Base-by-base conservation (phyloP, 2,888 invertebrate species). In the Mimachlamys varia region DNA sequence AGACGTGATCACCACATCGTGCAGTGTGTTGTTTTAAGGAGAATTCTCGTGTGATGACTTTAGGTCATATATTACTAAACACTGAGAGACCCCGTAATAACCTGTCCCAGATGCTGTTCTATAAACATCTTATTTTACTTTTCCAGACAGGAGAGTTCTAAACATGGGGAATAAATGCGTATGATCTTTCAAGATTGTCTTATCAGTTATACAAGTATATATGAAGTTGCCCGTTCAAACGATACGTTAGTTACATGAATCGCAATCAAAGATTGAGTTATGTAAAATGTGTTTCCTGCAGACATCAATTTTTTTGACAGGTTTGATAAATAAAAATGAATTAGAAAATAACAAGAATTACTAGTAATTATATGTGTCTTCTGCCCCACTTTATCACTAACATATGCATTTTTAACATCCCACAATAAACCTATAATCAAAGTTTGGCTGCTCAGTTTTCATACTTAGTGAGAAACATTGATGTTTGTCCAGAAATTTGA, bases 91-190 rank as follows among this genome's bases (percentile, higher is more conserved):
- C 76, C 76, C 76, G 27, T 22, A 33, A 33, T 76, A 76, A 76
- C 76, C 76, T 27, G 76, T 76, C 76, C 76, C 76, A 76, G 76
- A 76, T 76, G 76, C 76, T 76, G 33, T 76, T 76, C 76, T 15
- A 76, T 76, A 76, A 76, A 76, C 76, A 76, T 76, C 76, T 76
- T 76, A 76, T 76, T 58, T 76, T 76, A 76, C 76, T 76, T 76
- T 76, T 22, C 27, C 76, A 76, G 76, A 76, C 76, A 76, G 76
- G 33, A 76, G 76, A 76, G 76, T 76, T 76, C 76, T 76, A 33
- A n/a, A 76, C 76, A 76, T 27, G 27, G 76, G 27, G 33, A 10
- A 33, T 76, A 33, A 76, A 27, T 27, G 33, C 12, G 27, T 76
- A 76, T 76, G 76, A 76, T 33, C 27, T 76, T 76, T 76, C 76